A percentile compares a stretch with the other conserved stretches of the same genome.
phyloP scores from a whole-genome alignment of 1,140 invertebrate genomes.

The Drosophila littoralis region DNA sequence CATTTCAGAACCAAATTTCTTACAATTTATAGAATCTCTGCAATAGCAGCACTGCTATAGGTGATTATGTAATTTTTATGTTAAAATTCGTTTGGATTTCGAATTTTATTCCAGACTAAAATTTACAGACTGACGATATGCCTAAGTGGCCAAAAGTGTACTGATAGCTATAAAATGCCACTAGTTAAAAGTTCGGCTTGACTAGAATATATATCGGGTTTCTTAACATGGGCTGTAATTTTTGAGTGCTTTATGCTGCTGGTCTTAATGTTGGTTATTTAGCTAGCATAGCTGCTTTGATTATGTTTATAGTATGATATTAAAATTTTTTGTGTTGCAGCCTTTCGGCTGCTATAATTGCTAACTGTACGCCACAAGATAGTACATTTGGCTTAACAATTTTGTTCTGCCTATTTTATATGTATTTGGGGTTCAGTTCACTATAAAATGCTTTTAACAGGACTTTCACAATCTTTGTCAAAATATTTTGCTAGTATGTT shows the following conservation, averaged over 20 bases:
- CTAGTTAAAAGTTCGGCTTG: constrained; percentile 24
- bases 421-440: constrained; percentile 27
- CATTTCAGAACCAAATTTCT: constrained; percentile 84
- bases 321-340: constrained; percentile 35
- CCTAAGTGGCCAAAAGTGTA: constrained; percentile 10
- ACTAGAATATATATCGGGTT: constrained; percentile 63
- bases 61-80: constrained; percentile 37
- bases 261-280: constrained; percentile 5
- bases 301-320: constrained; percentile 27
- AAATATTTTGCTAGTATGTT: constrained; percentile 4
- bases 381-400: constrained; percentile 68
- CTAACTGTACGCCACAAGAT: constrained; percentile 70
- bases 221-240: constrained; percentile 38
- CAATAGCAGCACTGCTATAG: background rate
- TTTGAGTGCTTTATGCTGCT: constrained; percentile 30
- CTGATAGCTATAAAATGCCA: constrained; percentile 13
- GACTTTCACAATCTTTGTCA: background rate
- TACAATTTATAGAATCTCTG: constrained; percentile 7
- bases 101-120: constrained; percentile 9
- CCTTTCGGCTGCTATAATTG: constrained; percentile 61
- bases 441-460: constrained; percentile 13
- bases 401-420: constrained; percentile 55
- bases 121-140: constrained; percentile 10
- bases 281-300: constrained; percentile 17
- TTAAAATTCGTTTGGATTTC: constrained; percentile 13